Evolutionary conservation across 2,888 invertebrate species (phyloP).

Genomic region (Chironomus riparius): DNA sequence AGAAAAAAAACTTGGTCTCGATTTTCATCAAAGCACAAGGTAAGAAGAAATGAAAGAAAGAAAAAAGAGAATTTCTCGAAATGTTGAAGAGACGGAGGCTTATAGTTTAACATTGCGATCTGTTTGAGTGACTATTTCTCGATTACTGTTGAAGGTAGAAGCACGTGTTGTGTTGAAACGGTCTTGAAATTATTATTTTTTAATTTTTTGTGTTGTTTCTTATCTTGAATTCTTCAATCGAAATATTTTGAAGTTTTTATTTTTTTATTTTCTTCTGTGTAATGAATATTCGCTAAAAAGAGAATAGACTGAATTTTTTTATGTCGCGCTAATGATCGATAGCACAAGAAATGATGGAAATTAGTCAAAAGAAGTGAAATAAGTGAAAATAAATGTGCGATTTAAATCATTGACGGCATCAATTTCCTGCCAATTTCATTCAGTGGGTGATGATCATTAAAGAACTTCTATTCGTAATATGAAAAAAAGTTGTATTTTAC

Average conservation of each 20-base stretch:
- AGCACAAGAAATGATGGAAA: not conserved
- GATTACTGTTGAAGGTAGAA: constrained; percentile 24
- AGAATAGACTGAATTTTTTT: no score
- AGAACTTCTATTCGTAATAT: no score
- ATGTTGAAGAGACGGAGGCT: not conserved
- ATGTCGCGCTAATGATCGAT: not conserved
- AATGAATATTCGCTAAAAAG: not conserved
- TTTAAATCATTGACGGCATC: no score
- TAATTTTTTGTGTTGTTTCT: not conserved
- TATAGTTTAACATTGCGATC: not conserved
- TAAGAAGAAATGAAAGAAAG: not conserved
- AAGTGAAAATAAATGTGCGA: not conserved
- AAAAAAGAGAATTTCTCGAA: constrained; percentile 10
- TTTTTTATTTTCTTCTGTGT: not conserved
- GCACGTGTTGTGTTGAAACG: constrained; percentile 17
- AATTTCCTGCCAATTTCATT: no score
- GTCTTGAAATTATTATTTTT: not conserved
- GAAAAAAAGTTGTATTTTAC: no score
- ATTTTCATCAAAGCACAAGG: not conserved
- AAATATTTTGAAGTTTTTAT: not conserved
- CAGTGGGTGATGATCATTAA: no score
- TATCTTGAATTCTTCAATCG: not conserved
- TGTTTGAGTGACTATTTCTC: constrained; percentile 12
- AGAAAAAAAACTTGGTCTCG: not conserved
- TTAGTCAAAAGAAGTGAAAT: not conserved